Conservation (phyloP, 2,797 vertebrate genomes). For the Adrianichthys oophorus region DNA sequence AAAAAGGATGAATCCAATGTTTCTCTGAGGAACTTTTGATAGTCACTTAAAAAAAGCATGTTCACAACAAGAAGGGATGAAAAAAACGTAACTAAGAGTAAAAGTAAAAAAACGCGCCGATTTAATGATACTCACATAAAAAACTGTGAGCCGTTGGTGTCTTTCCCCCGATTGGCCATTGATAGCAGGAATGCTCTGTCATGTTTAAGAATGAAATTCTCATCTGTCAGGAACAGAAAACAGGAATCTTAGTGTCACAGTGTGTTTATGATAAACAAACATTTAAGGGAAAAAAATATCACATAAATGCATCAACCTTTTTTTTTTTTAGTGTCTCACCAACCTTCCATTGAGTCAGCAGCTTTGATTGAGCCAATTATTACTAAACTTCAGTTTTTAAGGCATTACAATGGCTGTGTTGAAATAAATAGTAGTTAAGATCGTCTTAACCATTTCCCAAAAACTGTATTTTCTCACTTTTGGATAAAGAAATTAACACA, state of each 20-base stretch:
- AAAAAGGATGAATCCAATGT: conserved; percentile 88
- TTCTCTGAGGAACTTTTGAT: conserved; percentile 61
- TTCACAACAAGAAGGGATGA: conserved; percentile 46
- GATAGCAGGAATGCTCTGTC: conserved; percentile 98
- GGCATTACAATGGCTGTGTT: background rate
- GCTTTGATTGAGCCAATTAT: background rate
- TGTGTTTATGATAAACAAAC: conserved; percentile 11
- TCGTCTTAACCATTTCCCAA: too few species aligned
- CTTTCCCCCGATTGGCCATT: conserved; percentile 99
- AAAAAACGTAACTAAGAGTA: conserved; percentile 34
- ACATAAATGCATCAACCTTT: conserved; percentile 16
- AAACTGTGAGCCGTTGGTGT: conserved; percentile 99
- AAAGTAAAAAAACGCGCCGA: conserved; percentile 6
- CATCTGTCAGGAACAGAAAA: conserved; percentile 88
- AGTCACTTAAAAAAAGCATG: conserved; percentile 53
- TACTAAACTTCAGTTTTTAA: background rate
- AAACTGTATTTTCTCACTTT: too few species aligned
- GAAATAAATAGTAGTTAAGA: too few species aligned
- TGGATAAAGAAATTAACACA: too few species aligned
- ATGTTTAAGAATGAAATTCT: conserved; percentile 99
- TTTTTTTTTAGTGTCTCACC: conserved; percentile 29
- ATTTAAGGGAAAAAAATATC: conserved; percentile 26
- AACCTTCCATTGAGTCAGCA: conserved; percentile 20
- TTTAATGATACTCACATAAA: conserved; percentile 90
- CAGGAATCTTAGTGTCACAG: conserved; percentile 27